Conservation (phyloP, 2,797 vertebrate genomes). For the Chaetophractus vellerosus region DNA sequence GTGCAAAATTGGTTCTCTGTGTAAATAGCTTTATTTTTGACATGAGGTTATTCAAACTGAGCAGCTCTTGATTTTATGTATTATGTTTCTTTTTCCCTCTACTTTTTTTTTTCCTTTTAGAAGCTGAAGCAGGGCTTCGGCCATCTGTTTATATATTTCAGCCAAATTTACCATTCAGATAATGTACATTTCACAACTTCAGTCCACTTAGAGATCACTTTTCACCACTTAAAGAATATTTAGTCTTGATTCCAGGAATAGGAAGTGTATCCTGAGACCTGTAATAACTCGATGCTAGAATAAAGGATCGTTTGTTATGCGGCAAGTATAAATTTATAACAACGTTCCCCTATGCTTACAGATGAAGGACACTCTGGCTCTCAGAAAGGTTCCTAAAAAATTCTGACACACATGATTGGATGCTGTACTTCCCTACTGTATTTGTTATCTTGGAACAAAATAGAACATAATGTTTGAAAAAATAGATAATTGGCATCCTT, state of each 20-base stretch:
- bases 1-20: slow-evolving; percentile 50
- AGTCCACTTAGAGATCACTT: slow-evolving; percentile 86
- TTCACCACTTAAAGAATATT: slow-evolving; percentile 82
- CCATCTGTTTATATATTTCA: slow-evolving; percentile 80
- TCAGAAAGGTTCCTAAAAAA: slow-evolving; percentile 35
- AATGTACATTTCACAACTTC: slow-evolving; percentile 81
- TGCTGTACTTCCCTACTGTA: neutral
- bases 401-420: slow-evolving; percentile 58
- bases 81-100: neutral
- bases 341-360: slow-evolving; percentile 74
- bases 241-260: slow-evolving; percentile 73
- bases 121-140: slow-evolving; percentile 75
- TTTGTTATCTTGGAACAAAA: slow-evolving; percentile 80
- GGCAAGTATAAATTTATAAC: slow-evolving; percentile 71
- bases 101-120: slow-evolving; percentile 74
- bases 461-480: slow-evolving; percentile 18
- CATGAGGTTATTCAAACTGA: slow-evolving; percentile 64
- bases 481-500: slow-evolving; percentile 69
- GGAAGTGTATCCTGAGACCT: slow-evolving; percentile 74
- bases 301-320: slow-evolving; percentile 77
- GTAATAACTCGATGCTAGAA: slow-evolving; percentile 76
- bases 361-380: slow-evolving; percentile 74
- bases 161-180: slow-evolving; percentile 83
- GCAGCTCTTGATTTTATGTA: slow-evolving; percentile 36
- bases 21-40: slow-evolving; percentile 64